Base-by-base conservation (phyloP, 2,797 vertebrate species). In the Neostethus bicornis region DNA sequence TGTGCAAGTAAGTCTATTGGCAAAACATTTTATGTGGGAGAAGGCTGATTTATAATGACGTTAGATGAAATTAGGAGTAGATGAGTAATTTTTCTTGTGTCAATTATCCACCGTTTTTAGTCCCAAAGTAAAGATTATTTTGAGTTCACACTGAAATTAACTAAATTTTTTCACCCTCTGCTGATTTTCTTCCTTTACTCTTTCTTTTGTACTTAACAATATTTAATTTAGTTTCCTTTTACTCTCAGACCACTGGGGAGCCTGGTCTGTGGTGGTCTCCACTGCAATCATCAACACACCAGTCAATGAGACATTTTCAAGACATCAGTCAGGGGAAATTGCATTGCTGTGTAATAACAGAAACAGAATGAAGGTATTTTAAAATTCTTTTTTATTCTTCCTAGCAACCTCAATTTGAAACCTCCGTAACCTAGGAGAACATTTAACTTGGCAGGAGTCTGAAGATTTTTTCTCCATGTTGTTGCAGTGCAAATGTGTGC, bases 251-350 rank as follows among this genome's bases (percentile, higher is more conserved):
- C 49, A 12, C n/a, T n/a, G n/a, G n/a, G n/a, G n/a, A n/a, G n/a
- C n/a, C n/a, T n/a, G n/a, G n/a, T 32, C 41, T 60, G 24, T 29
- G 52, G 58, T 76, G 51, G 62, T 13, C 26, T 68, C 52, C 61
- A 42, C 56, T 66, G 56, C 61, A 77, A 70, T 69, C 61, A 44
- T 66, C 61, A 69, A 52, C 52, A 54, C 71, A 73, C 44, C 38
- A 64, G 52, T 57, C 53, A 75, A 76, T 66, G 52, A 75, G 48
- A 74, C 50, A 69, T 62, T 53, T 65, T 37, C 25, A 55, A 63
- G 43, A 47, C 55, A 61, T 77, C 50, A 79, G 59, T 83, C 79
- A 73, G 26, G 26, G 59, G 14, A 79, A 82, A 82, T 79, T 61
- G 58, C 60, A 70, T 4, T 51, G 54, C 12, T 20, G 12, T n/a